phyloP scores from a whole-genome alignment of 2,888 invertebrate genomes.

The Melanostoma scalare region DNA sequence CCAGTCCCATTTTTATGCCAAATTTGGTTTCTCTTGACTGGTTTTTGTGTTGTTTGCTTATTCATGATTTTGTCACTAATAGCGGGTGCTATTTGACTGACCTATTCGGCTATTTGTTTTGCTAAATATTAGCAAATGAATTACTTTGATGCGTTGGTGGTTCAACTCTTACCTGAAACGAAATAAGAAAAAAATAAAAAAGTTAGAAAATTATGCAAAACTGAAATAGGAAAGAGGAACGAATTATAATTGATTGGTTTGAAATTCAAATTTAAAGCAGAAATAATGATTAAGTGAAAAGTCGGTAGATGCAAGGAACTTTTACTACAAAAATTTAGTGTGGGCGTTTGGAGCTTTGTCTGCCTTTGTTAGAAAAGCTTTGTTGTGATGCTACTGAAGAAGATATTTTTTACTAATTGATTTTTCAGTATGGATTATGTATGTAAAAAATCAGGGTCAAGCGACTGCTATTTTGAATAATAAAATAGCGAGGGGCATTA shows the following conservation, averaged over 20 bases:
- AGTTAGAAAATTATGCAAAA: not conserved
- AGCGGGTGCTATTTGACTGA: conserved; percentile 52
- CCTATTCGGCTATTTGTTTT: conserved; percentile 15
- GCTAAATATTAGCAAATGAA: conserved; percentile 37
- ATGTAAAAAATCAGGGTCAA: too few species aligned
- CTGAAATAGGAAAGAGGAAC: not conserved
- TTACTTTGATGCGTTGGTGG: conserved; percentile 1
- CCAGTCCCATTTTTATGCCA: conserved; percentile 45
- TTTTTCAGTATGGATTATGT: too few species aligned
- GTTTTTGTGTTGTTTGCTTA: conserved; percentile 11
- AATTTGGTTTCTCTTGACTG: conserved; percentile 22
- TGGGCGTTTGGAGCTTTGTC: conserved; percentile 12
- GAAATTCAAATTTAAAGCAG: not conserved
- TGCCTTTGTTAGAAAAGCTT: too few species aligned
- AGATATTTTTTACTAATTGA: too few species aligned
- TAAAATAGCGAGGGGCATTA: too few species aligned
- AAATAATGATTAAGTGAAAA: not conserved
- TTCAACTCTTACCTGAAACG: conserved; percentile 63
- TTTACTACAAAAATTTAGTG: conserved; percentile 19
- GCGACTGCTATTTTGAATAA: too few species aligned
- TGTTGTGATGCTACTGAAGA: too few species aligned
- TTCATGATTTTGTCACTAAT: conserved; percentile 19
- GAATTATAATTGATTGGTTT: conserved; percentile 9
- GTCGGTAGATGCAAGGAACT: not conserved
- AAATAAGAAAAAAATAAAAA: conserved; percentile 37